phyloP scores from a whole-genome alignment of 2,113 vertebrate species.

The Ageneiosus marmoratus region DNA sequence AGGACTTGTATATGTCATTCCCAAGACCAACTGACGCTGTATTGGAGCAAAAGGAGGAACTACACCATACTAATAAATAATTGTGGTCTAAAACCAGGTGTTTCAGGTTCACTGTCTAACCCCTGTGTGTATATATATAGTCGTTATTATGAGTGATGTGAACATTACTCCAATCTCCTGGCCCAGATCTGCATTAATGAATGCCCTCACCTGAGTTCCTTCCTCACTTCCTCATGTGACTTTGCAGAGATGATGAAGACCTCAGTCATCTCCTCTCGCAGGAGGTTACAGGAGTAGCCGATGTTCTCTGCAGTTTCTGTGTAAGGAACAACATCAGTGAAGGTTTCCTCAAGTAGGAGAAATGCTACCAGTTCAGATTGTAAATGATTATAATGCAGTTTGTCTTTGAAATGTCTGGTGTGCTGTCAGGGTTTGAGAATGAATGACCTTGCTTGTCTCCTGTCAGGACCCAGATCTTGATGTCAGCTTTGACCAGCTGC shows the following conservation, averaged over 20 bases:
- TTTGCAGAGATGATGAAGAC: constrained; percentile 81
- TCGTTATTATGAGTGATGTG: too few relatives aligned
- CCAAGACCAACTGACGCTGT: too few relatives aligned
- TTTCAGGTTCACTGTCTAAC: too few relatives aligned
- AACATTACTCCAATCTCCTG: too few relatives aligned
- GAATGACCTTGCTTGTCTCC: constrained; percentile 94
- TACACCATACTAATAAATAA: too few relatives aligned
- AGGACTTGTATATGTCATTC: too few relatives aligned
- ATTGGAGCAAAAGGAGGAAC: too few relatives aligned
- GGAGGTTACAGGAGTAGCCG: constrained; percentile 88
- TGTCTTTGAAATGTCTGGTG: neutral
- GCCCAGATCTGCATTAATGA: too few relatives aligned
- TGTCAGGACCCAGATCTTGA: constrained; percentile 95
- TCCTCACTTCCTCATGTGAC: constrained; percentile 71
- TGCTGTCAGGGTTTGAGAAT: neutral
- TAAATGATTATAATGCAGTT: neutral
- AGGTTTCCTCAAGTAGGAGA: neutral
- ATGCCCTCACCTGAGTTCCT: constrained; percentile 80
- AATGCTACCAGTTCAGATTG: neutral
- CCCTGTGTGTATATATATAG: too few relatives aligned
- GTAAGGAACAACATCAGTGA: neutral
- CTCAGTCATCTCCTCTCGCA: constrained; percentile 87
- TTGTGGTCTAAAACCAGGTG: too few relatives aligned
- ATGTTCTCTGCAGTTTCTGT: constrained; percentile 95
- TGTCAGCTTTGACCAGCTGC: constrained; percentile 84